These are phyloP conservation scores for Saccopteryx bilineata DNA, from an alignment of 2,113 vertebrate genomes.

Conservation along the genomic window DNA sequence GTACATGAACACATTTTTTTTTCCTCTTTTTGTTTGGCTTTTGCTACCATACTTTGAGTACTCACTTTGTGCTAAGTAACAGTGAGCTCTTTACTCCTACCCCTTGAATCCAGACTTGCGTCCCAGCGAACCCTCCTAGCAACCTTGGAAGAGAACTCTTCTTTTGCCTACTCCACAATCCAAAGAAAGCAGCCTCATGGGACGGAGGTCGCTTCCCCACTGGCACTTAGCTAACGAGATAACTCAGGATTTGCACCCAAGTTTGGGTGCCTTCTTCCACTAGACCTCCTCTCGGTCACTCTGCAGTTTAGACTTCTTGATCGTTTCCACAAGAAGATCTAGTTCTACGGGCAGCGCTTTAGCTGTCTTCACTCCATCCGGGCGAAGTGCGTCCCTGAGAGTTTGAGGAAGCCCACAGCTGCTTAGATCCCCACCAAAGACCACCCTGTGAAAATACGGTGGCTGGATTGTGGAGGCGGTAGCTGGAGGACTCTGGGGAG, in stretches of 20 bases:
- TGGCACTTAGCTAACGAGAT: background rate
- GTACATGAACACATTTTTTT: rapidly evolving
- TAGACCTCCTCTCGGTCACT: background rate
- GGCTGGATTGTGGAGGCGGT: background rate
- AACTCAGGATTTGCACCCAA: background rate
- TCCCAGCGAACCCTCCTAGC: background rate
- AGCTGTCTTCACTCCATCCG: background rate
- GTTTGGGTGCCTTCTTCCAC: background rate
- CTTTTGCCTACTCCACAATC: rapidly evolving
- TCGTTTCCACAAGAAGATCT: background rate
- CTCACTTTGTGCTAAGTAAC: background rate
- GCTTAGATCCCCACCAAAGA: background rate
- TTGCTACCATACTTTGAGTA: background rate
- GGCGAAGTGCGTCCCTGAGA: background rate
- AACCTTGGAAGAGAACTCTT: background rate
- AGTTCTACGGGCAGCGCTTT: rapidly evolving
- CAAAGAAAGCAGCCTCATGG: background rate
- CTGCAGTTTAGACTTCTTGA: background rate
- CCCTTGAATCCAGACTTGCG: background rate
- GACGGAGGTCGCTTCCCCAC: background rate
- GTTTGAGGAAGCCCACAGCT: rapidly evolving
- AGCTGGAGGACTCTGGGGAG: background rate
- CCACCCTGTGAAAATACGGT: background rate
- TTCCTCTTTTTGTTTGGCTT: background rate
- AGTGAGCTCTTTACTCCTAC: too few relatives aligned